These are phyloP conservation scores for Cephalopachus bancanus DNA, from an alignment of 2,797 vertebrate species.

Conservation along the genomic window DNA sequence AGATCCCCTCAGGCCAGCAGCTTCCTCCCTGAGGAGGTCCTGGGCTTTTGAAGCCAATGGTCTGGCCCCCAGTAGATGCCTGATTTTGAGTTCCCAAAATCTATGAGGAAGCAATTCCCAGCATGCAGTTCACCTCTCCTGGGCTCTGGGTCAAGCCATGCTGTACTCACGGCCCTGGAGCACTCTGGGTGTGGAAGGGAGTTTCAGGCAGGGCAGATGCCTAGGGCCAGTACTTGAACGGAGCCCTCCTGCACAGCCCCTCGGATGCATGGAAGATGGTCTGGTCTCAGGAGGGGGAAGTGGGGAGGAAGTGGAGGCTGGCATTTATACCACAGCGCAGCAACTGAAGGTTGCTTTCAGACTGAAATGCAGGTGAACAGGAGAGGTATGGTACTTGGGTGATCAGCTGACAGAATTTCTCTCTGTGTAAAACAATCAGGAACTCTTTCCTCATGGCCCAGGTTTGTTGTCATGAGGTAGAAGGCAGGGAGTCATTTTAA, in stretches of 20 bases:
- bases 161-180: not conserved
- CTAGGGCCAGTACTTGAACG: not conserved
- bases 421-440: constrained; percentile 86
- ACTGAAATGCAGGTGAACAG: constrained; percentile 74
- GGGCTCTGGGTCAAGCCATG: not conserved
- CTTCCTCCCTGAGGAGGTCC: not conserved
- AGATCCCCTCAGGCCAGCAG: not conserved
- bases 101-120: not conserved
- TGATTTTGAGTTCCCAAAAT: not conserved
- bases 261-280: not conserved
- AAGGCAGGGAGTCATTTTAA: constrained; percentile 85
- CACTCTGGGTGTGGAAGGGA: not conserved
- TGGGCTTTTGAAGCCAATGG: not conserved
- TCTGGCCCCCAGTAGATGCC: not conserved
- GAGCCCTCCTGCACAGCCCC: not conserved
- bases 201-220: not conserved
- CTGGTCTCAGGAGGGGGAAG: not conserved
- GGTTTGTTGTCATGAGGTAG: constrained; percentile 84
- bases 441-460: constrained; percentile 85
- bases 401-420: constrained; percentile 83
- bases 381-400: constrained; percentile 46
- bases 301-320: not conserved
- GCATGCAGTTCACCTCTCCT: not conserved
- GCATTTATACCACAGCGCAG: constrained; percentile 35
- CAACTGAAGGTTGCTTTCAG: constrained; percentile 77